phyloP scores from a whole-genome alignment of 2,113 vertebrate species.

The Pollachius pollachius region DNA sequence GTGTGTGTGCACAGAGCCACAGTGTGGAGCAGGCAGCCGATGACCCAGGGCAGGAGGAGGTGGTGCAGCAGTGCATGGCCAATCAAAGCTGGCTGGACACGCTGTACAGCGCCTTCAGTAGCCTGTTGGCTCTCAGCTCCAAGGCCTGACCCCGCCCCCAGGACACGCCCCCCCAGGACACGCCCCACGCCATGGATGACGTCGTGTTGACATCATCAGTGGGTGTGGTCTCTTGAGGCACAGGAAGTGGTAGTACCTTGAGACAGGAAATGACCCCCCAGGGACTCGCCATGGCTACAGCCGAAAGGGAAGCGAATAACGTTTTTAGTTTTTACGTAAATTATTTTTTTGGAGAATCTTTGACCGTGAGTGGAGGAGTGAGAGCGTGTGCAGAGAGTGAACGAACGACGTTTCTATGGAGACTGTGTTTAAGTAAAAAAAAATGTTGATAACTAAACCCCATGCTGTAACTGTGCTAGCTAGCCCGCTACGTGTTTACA shows the following conservation, averaged over 20 bases:
- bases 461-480: no score
- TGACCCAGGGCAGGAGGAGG: constrained; percentile 91
- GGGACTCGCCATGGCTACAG: no score
- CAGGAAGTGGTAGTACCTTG: constrained; percentile 10
- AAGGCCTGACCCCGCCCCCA: constrained; percentile 61
- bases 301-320: constrained; percentile 72
- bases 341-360: constrained; percentile 76
- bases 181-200: constrained; percentile 47
- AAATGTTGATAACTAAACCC: no score
- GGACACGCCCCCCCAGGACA: constrained; percentile 2
- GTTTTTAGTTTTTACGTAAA: constrained; percentile 78
- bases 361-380: constrained; percentile 55
- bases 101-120: constrained; percentile 87
- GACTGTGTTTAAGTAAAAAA: no score
- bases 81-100: constrained; percentile 92
- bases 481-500: no score
- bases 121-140: constrained; percentile 84
- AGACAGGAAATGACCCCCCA: constrained; percentile 17
- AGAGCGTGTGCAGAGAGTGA: constrained; percentile 38
- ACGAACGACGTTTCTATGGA: constrained; percentile 37
- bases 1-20: background rate
- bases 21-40: constrained; percentile 66
- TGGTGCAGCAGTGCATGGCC: constrained; percentile 94
- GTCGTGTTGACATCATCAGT: no score
- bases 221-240: no score